phyloP scores from a whole-genome alignment of 1,140 invertebrate genomes.

The Leptopilina clavipes region DNA sequence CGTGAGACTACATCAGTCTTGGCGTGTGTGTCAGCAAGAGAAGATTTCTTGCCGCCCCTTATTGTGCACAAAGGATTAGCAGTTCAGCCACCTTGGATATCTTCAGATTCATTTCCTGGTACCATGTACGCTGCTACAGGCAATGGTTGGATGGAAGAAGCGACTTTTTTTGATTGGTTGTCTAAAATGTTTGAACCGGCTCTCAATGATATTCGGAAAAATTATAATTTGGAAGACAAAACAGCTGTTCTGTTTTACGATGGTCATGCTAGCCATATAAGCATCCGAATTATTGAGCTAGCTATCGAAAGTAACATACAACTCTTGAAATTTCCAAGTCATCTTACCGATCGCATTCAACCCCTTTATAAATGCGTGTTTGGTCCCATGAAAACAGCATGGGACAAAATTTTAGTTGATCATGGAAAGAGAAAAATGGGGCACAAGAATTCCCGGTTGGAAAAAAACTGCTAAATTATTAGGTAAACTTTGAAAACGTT shows the following conservation, averaged over 20 bases:
- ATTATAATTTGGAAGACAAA: conserved; percentile 36
- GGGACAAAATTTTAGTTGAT: conserved; percentile 56
- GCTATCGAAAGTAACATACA: conserved; percentile 50
- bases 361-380: conserved; percentile 58
- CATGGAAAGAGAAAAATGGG: conserved; percentile 52
- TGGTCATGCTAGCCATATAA: conserved; percentile 57
- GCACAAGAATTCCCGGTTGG: conserved; percentile 37
- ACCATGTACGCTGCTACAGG: conserved; percentile 58
- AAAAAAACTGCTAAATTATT: conserved; percentile 51
- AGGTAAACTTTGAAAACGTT: conserved; percentile 42
- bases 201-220: not conserved
- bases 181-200: not conserved
- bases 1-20: conserved; percentile 58
- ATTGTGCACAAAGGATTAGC: conserved; percentile 61
- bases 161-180: conserved; percentile 60
- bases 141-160: conserved; percentile 64
- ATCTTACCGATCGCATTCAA: conserved; percentile 55
- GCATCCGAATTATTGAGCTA: conserved; percentile 36
- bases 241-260: conserved; percentile 51
- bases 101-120: conserved; percentile 54
- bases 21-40: conserved; percentile 58
- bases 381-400: conserved; percentile 57
- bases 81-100: conserved; percentile 60
- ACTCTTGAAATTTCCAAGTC: conserved; percentile 45
- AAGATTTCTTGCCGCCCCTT: conserved; percentile 54